phyloP scores from a whole-genome alignment of 2,797 vertebrate species.

The Myotis daubentonii region DNA sequence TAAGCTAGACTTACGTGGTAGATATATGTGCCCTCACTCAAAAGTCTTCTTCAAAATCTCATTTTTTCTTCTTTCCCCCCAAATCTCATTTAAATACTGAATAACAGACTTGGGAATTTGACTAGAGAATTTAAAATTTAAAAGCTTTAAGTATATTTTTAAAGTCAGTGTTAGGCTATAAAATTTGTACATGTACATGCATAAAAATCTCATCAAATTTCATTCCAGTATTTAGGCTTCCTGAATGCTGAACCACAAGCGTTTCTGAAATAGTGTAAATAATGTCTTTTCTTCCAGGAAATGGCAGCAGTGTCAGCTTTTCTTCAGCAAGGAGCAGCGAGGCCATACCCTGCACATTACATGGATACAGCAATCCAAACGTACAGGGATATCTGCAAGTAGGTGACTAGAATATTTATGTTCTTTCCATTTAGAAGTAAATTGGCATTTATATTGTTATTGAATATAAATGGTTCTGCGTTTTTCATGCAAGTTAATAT shows the following conservation, averaged over 20 bases:
- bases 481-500: not conserved
- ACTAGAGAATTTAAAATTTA: conserved; percentile 40
- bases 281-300: conserved; percentile 88
- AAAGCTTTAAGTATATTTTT: conserved; percentile 10
- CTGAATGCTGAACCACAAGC: not conserved
- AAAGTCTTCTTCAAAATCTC: not conserved
- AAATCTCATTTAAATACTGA: not conserved
- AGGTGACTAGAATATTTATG: conserved; percentile 76
- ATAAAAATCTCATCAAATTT: not conserved
- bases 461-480: not conserved
- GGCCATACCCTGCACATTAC: conserved; percentile 97
- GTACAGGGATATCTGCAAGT: conserved; percentile 98
- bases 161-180: not conserved
- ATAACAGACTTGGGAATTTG: not conserved
- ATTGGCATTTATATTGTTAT: not conserved
- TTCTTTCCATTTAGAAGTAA: not conserved
- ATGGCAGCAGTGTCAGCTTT: conserved; percentile 98
- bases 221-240: conserved; percentile 9
- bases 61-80: not conserved
- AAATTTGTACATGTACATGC: not conserved
- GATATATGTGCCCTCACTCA: not conserved
- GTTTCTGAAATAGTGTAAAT: conserved; percentile 11
- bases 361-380: conserved; percentile 99
- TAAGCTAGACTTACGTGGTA: not conserved
- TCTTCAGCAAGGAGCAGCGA: conserved; percentile 93